These are phyloP conservation scores for Yponomeuta malinellus DNA, from an alignment of 2,888 invertebrate genomes.

Conservation along the genomic window DNA sequence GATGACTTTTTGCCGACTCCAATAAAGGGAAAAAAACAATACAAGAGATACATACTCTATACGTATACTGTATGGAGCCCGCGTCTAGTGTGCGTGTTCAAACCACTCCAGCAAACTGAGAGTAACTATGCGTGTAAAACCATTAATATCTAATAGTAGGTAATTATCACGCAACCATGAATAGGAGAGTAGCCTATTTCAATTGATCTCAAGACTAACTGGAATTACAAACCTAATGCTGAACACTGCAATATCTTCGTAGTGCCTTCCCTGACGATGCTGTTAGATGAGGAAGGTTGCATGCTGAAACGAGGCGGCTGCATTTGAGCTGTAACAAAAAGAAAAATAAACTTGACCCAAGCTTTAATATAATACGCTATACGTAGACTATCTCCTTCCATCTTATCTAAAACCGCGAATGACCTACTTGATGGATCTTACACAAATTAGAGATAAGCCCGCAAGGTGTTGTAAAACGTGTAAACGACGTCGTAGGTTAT, in stretches of 20 bases:
- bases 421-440: slow-evolving; percentile 13
- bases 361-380: too few species aligned
- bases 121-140: not conserved
- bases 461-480: not conserved
- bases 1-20: too few species aligned
- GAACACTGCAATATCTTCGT: slow-evolving; percentile 95
- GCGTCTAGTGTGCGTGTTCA: not conserved
- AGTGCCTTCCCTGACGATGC: slow-evolving; percentile 90
- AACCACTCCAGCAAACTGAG: not conserved
- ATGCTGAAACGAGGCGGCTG: slow-evolving; percentile 92
- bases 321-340: slow-evolving; percentile 67
- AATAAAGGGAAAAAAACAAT: too few species aligned
- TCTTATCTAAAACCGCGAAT: slow-evolving; percentile 10
- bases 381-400: not conserved
- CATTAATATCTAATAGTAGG: not conserved
- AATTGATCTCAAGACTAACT: not conserved
- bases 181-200: slow-evolving; percentile 1
- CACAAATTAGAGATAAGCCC: slow-evolving; percentile 11
- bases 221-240: slow-evolving; percentile 83
- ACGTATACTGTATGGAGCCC: too few species aligned
- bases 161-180: slow-evolving; percentile 2
- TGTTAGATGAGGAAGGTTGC: slow-evolving; percentile 89
- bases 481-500: not conserved
- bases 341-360: not conserved
- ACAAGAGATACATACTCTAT: too few species aligned